Percentiles rank a stretch among this genome's conserved stretches.
Evolutionary conservation across 2,113 vertebrate genomes (phyloP).

Genomic region (Equus quagga): DNA sequence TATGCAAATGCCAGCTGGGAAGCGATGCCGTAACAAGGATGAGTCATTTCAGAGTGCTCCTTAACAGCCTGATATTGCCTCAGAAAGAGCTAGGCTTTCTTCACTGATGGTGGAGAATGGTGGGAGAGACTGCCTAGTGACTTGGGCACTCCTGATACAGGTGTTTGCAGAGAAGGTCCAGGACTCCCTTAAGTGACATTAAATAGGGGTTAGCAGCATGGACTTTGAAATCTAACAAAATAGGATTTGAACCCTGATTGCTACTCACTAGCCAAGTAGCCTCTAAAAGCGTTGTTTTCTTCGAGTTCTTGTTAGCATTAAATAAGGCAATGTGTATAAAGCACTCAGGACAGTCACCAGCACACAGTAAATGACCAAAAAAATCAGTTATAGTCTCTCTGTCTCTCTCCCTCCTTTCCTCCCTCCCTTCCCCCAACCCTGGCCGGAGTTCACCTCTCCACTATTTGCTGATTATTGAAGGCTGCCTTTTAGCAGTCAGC

Average conservation of each 20-base stretch:
- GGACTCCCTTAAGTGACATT: not conserved
- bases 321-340: not conserved
- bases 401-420: not conserved
- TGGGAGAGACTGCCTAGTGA: not conserved
- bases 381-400: not conserved
- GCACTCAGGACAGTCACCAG: not conserved
- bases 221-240: conserved; percentile 7
- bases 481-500: not conserved
- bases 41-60: not conserved
- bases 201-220: not conserved
- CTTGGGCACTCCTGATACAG: not conserved
- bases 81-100: not conserved
- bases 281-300: not conserved
- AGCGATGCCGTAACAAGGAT: not conserved
- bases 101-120: not conserved
- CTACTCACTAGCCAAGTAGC: not conserved
- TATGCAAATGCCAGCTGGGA: conserved; percentile 19
- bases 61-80: not conserved
- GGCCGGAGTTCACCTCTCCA: not conserved
- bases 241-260: not conserved
- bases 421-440: no score
- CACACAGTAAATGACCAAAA: not conserved
- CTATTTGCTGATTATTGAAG: not conserved
- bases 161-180: not conserved
- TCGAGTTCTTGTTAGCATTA: not conserved